These are phyloP conservation scores for Diplazon laetatorius DNA, from an alignment of 2,888 invertebrate genomes.

Conservation along the genomic window DNA sequence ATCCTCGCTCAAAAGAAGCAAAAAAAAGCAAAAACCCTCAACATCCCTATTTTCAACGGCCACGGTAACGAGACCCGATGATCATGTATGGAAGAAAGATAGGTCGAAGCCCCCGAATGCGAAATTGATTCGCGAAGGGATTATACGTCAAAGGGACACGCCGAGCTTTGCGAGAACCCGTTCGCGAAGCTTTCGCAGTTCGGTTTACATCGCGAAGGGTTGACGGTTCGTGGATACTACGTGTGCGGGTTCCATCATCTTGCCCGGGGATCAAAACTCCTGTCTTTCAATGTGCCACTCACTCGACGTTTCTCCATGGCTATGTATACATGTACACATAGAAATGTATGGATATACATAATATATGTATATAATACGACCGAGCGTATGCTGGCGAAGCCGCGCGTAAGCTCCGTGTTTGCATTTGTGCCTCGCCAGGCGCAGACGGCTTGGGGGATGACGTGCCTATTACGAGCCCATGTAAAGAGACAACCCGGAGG, in stretches of 20 bases:
- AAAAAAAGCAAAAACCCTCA: too few species aligned
- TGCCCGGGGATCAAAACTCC: conserved; percentile 19
- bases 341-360: too few species aligned
- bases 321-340: too few species aligned
- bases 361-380: too few species aligned
- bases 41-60: too few species aligned
- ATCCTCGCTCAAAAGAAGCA: too few species aligned
- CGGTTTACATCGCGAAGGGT: background rate
- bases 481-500: background rate
- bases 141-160: conserved; percentile 19
- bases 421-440: conserved; percentile 13
- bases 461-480: background rate
- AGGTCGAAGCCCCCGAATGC: conserved; percentile 14
- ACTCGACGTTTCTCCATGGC: conserved; percentile 5
- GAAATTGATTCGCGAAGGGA: conserved; percentile 43
- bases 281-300: conserved; percentile 6
- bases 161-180: background rate
- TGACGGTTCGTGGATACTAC: background rate
- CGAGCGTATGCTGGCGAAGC: too few species aligned
- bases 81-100: conserved; percentile 4
- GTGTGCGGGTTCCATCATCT: conserved; percentile 26
- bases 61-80: too few species aligned
- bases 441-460: conserved; percentile 5
- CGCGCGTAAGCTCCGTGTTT: too few species aligned
- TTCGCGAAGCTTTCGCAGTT: conserved; percentile 14